Evolutionary conservation across 2,113 vertebrate genomes (phyloP).

Genomic region (Phainopepla nitens): DNA sequence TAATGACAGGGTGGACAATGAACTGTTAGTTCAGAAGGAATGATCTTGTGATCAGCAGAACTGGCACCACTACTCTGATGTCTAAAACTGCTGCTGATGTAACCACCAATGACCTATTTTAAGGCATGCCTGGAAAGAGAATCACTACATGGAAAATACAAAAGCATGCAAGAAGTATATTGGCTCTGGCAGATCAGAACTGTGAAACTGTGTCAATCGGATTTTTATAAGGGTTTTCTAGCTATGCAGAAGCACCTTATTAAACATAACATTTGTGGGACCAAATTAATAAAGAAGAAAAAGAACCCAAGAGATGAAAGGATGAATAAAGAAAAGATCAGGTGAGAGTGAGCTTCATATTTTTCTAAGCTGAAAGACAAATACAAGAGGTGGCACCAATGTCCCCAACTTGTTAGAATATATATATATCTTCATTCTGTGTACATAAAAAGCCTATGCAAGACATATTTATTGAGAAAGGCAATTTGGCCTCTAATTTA

Average conservation of each 20-base stretch:
- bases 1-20: neutral
- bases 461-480: neutral
- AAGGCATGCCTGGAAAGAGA: neutral
- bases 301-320: neutral
- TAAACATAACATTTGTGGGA: neutral
- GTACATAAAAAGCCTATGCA: neutral
- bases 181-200: neutral
- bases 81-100: neutral
- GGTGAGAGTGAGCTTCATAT: neutral
- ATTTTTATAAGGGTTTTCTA: neutral
- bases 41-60: neutral
- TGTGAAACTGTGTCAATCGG: neutral
- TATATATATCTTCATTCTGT: neutral
- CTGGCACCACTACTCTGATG: neutral
- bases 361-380: neutral
- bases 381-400: neutral
- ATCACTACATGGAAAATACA: neutral
- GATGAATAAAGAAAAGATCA: neutral
- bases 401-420: neutral
- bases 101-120: slow-evolving; percentile 43
- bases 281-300: neutral
- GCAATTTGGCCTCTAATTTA: neutral
- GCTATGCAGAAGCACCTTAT: neutral
- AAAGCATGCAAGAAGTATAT: neutral
- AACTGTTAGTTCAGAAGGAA: neutral